Base-by-base conservation (phyloP, 2,888 invertebrate genomes). In the Argyra leucocephala region DNA sequence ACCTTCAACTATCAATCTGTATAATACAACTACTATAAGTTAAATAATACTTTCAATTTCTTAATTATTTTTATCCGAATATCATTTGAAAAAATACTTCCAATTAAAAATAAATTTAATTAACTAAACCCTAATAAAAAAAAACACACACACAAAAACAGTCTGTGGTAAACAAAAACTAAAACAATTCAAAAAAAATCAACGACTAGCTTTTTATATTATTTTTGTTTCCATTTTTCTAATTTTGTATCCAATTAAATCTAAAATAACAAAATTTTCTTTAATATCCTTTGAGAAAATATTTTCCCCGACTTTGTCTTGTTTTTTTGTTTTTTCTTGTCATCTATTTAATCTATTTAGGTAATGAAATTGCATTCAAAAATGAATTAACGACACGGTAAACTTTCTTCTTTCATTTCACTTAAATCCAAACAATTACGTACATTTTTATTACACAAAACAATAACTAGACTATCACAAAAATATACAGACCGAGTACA, bases 71-170 rank as follows among this genome's bases (percentile, higher is more conserved):
- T n/a, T n/a, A n/a, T n/a, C n/a, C n/a, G n/a, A n/a, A n/a, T n/a
- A n/a, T n/a, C n/a, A n/a, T n/a, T n/a, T n/a, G n/a, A 31, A 7
- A 31, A 31, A 31, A 12, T 31, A 31, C 31, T 31, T 31, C 48
- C 48, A 48, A 48, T 48, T 48, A 48, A 48, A 48, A 15, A 48
- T 48, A 48, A 48, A 48, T 48, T 48, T 48, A 48, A 48, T 48
- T 48, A 48, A 18, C 18, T 18, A 37, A 48, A 48, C 48, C 48
- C 48, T 48, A 48, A 48, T 48, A 48, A 48, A 48, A 48, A 48
- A n/a, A n/a, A n/a, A n/a, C n/a, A n/a, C n/a, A n/a, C n/a, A n/a
- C n/a, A n/a, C n/a, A n/a, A n/a, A n/a, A n/a, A n/a, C n/a, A 18
- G 48, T 48, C 48, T 48, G 48, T 48, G 48, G 48, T 18, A 48